Evolutionary conservation across 2,888 invertebrate species (phyloP), one percentile per base, ranked within the genome.

Genomic region (Lycocerus yunnanus): DNA sequence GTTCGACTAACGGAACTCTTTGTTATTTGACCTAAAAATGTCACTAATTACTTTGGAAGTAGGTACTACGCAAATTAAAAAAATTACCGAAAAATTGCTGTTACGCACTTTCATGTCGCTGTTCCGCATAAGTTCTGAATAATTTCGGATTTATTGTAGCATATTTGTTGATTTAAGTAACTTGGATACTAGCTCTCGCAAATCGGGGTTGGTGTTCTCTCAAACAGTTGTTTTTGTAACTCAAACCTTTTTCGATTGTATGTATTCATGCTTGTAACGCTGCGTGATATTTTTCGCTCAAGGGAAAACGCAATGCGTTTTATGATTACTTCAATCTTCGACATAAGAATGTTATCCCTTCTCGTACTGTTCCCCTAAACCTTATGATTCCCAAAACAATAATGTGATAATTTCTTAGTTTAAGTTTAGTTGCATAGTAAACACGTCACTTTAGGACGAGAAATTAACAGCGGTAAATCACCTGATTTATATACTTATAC

Each of bases 401-500:
- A 63, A 63, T 20, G 58, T 15, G 65, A 15, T 66, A 27, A 24
- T 69, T 69, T 69, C 21, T 43, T 18, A 24, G 20, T 43, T 75
- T 75, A 75, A 72, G 72, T 43, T 69, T 66, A 66, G 70, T 67
- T 72, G 66, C 68, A 43, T n/a, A n/a, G 43, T 43, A 43, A 43
- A 43, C 43, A 69, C 68, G 70, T 70, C 75, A 72, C 75, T 68
- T 21, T 73, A 73, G 73, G 76, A 77, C 75, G 69, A 77, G 78
- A 77, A 78, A 78, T 78, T 77, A 78, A 78, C 78, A 75, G 68
- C 77, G 66, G 66, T 67, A 68, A 75, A 75, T 73, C 75, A 58
- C 72, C 68, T 78, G 78, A 78, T 78, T 78, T 78, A 78, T 78
- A 69, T 71, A 78, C 75, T 74, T 59, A 72, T 72, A 73, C 75